Evolutionary conservation across 2,797 vertebrate species (phyloP).

Genomic region (Notoglanidium macrostoma): DNA sequence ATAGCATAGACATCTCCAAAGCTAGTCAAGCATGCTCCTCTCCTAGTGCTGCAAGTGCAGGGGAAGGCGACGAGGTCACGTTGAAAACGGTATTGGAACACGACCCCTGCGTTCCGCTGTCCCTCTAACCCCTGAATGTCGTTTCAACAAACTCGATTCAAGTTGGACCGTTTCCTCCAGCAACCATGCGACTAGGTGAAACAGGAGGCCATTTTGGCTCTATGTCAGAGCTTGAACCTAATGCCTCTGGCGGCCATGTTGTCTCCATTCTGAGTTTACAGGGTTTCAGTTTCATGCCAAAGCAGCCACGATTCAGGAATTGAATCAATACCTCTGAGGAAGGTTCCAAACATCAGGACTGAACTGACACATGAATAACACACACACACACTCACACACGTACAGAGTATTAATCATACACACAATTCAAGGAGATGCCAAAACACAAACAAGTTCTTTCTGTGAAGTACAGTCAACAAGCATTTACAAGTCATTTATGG

Average conservation of each 20-base stretch:
- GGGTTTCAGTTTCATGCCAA: slow-evolving; percentile 53
- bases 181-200: background rate
- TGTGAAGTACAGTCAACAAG: background rate
- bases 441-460: background rate
- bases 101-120: background rate
- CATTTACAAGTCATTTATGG: background rate
- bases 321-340: background rate
- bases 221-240: background rate
- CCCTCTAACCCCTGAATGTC: background rate
- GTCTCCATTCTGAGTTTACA: slow-evolving; percentile 40
- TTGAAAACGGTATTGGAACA: background rate
- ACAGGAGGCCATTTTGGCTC: slow-evolving; percentile 35
- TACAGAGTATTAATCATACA: background rate
- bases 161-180: background rate
- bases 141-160: background rate
- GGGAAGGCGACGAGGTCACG: background rate
- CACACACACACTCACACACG: background rate
- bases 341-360: background rate
- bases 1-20: background rate
- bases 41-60: too few relatives aligned
- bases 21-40: background rate
- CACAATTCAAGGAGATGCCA: background rate
- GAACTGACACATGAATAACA: slow-evolving; percentile 21
- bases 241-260: slow-evolving; percentile 28
- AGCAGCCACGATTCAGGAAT: slow-evolving; percentile 32